These are phyloP conservation scores for Helogale parvula DNA, from an alignment of 2,113 vertebrate species.

Conservation along the genomic window DNA sequence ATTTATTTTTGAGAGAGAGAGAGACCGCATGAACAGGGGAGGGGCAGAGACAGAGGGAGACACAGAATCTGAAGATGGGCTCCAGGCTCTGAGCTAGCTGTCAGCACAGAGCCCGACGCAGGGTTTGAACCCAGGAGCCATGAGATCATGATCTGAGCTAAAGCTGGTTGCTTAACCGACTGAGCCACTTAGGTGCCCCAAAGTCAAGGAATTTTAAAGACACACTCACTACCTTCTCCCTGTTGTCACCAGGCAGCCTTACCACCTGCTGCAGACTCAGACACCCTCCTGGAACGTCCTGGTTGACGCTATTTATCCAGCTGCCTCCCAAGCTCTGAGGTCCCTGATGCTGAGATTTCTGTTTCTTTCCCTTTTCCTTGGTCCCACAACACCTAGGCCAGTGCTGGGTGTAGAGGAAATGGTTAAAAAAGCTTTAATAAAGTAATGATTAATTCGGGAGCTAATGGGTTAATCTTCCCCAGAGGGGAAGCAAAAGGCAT, in stretches of 20 bases:
- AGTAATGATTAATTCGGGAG: neutral
- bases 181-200: too few relatives aligned
- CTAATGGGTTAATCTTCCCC: neutral
- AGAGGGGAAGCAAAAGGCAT: neutral
- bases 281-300: too few relatives aligned
- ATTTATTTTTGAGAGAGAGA: too few relatives aligned
- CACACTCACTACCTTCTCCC: neutral
- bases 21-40: too few relatives aligned
- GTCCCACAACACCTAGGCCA: neutral
- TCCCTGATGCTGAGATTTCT: neutral
- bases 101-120: too few relatives aligned
- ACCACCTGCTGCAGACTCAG: neutral
- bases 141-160: too few relatives aligned
- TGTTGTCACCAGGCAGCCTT: rapidly evolving
- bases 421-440: neutral
- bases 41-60: too few relatives aligned
- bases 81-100: too few relatives aligned
- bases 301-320: neutral
- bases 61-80: too few relatives aligned
- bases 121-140: too few relatives aligned
- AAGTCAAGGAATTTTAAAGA: neutral
- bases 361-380: neutral
- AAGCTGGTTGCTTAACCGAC: too few relatives aligned
- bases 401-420: neutral
- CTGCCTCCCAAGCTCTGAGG: neutral